Percentiles rank a stretch among this genome's conserved stretches.
Conservation (phyloP, 2,888 invertebrate species). For the Catocala fraxini region DNA sequence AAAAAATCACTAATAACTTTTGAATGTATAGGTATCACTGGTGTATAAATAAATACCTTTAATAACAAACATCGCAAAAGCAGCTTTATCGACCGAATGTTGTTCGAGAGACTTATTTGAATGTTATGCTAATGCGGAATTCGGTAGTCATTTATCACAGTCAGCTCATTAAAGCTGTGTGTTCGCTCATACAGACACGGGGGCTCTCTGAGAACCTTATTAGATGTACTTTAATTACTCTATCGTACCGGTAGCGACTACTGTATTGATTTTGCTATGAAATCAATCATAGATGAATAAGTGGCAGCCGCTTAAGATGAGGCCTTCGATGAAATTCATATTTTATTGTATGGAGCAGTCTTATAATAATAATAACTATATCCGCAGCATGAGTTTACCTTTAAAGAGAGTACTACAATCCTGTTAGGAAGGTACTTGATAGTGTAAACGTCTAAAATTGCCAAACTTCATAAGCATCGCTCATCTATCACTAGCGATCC, state of each 20-base stretch:
- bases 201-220: constrained; percentile 40
- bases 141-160: constrained; percentile 47
- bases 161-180: constrained; percentile 45
- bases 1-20: no score
- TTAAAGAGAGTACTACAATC: no score
- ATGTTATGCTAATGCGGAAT: constrained; percentile 47
- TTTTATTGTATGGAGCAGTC: no score
- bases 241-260: constrained; percentile 69
- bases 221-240: constrained; percentile 56
- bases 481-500: no score
- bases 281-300: constrained; percentile 78
- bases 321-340: no score
- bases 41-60: no score
- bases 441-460: no score
- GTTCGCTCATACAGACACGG: constrained; percentile 29
- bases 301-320: constrained; percentile 61
- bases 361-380: no score
- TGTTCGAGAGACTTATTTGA: constrained; percentile 34
- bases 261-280: constrained; percentile 72
- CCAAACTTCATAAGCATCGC: no score
- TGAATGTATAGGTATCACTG: no score
- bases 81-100: constrained; percentile 34
- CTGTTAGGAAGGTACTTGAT: no score
- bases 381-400: no score
- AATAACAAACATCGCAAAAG: constrained; percentile 14